phyloP scores from a whole-genome alignment of 2,113 vertebrate genomes.

The Chroicocephalus ridibundus region DNA sequence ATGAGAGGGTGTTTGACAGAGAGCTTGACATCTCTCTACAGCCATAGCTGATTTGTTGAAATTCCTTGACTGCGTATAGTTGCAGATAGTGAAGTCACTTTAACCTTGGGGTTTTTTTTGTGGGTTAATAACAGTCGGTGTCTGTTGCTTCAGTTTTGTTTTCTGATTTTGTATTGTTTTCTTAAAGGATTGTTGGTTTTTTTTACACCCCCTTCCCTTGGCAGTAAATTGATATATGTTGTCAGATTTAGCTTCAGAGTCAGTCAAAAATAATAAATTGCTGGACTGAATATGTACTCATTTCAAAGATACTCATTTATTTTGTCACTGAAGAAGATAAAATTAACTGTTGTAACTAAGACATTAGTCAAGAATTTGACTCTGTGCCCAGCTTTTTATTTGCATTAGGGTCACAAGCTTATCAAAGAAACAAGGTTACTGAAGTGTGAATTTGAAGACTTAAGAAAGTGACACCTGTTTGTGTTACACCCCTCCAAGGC shows the following conservation, averaged over 20 bases:
- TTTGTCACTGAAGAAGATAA: not conserved
- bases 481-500: not conserved
- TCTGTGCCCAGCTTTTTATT: conserved; percentile 7
- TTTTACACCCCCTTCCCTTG: not conserved
- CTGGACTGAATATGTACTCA: not conserved
- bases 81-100: not conserved
- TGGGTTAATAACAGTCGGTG: not conserved
- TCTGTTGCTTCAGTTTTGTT: not conserved
- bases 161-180: not conserved
- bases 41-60: not conserved
- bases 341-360: not conserved
- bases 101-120: not conserved
- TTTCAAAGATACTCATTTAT: not conserved
- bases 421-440: conserved; percentile 22
- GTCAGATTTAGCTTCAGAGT: not conserved
- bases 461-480: not conserved
- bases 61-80: not conserved
- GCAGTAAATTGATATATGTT: not conserved
- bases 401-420: conserved; percentile 4
- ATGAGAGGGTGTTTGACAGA: not conserved
- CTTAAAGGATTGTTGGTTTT: not conserved
- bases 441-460: conserved; percentile 11
- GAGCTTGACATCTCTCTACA: not conserved
- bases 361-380: not conserved
- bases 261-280: not conserved